phyloP scores from a whole-genome alignment of 1,140 invertebrate species.

The Atta texana region DNA sequence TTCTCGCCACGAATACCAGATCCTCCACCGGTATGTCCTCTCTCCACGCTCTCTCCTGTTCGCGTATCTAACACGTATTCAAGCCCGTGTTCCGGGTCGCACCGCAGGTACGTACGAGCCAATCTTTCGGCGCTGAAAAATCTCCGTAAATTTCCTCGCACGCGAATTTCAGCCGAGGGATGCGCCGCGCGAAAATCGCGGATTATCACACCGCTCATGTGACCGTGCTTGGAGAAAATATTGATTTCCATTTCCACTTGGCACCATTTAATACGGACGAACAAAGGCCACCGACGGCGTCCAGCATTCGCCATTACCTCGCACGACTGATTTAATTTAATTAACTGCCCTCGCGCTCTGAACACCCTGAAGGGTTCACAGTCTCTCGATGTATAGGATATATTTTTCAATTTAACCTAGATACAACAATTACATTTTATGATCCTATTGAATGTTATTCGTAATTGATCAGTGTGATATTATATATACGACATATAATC shows the following conservation, averaged over 20 bases:
- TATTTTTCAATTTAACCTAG: slow-evolving; percentile 25
- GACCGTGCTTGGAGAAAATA: slow-evolving; percentile 54
- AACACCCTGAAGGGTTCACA: slow-evolving; percentile 30
- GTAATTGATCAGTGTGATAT: neutral
- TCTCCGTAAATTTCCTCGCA: slow-evolving; percentile 69
- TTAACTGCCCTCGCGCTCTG: slow-evolving; percentile 61
- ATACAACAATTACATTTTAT: neutral
- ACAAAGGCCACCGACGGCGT: slow-evolving; percentile 70
- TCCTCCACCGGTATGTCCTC: slow-evolving; percentile 46
- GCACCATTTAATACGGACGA: slow-evolving; percentile 73
- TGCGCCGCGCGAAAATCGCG: slow-evolving; percentile 63
- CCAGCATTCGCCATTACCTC: slow-evolving; percentile 70
- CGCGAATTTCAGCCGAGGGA: slow-evolving; percentile 66
- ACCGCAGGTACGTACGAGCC: slow-evolving; percentile 64
- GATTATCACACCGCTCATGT: slow-evolving; percentile 60
- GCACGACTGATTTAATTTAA: slow-evolving; percentile 72
- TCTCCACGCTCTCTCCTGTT: neutral
- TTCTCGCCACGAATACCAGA: slow-evolving; percentile 75
- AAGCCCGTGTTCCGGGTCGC: slow-evolving; percentile 38
- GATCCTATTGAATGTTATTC: neutral
- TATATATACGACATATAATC: neutral
- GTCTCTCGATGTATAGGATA: neutral
- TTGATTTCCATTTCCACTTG: slow-evolving; percentile 75
- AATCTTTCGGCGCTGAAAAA: slow-evolving; percentile 64
- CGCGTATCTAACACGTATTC: slow-evolving; percentile 39